These are phyloP conservation scores for Heliconius cydno DNA, from an alignment of 2,888 invertebrate species.

Conservation along the genomic window DNA sequence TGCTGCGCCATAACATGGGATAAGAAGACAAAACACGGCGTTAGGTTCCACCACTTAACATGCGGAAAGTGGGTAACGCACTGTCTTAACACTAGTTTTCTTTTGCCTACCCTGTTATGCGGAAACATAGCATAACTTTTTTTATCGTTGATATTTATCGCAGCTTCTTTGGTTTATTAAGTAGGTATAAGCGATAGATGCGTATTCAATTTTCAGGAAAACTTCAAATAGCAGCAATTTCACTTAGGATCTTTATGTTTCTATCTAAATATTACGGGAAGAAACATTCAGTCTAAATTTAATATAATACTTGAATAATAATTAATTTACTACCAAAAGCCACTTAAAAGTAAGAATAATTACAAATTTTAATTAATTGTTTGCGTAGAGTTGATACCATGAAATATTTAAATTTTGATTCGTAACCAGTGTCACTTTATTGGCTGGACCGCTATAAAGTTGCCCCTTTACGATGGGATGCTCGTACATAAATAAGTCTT, in stretches of 20 bases:
- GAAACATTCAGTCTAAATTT: background rate
- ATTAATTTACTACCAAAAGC: background rate
- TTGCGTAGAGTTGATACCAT: background rate
- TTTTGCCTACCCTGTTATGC: too few species aligned
- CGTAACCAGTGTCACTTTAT: conserved; percentile 61
- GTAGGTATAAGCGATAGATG: too few species aligned
- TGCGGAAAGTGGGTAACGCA: background rate
- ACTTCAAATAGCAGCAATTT: too few species aligned
- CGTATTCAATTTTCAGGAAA: too few species aligned
- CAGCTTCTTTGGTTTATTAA: too few species aligned
- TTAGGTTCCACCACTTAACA: background rate
- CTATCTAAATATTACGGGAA: too few species aligned
- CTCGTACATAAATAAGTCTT: conserved; percentile 28
- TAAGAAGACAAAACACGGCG: background rate
- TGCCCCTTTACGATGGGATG: conserved; percentile 58
- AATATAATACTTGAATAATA: background rate
- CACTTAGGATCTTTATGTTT: too few species aligned
- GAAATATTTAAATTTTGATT: conserved; percentile 64
- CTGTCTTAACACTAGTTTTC: too few species aligned
- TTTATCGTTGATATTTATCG: too few species aligned
- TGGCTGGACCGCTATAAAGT: conserved; percentile 64
- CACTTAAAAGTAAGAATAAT: background rate
- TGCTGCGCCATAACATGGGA: too few species aligned
- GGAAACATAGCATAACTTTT: too few species aligned
- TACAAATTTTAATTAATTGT: background rate